phyloP scores from a whole-genome alignment of 2,797 vertebrate genomes.

The Melanotaenia parkinsoni region DNA sequence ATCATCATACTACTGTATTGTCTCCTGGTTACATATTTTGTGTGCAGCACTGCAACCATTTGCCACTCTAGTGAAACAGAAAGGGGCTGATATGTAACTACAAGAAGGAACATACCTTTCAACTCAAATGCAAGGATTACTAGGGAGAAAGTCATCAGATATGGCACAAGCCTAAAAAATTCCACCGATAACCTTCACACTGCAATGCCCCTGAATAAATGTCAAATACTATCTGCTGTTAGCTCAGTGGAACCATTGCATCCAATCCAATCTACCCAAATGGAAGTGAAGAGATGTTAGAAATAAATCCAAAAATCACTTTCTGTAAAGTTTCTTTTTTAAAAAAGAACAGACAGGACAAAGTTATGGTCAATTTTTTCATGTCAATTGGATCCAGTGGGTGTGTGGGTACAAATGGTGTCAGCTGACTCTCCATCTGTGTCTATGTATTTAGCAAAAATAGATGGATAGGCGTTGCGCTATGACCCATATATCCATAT shows the following conservation, averaged over 20 bases:
- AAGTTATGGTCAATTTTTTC: slow-evolving; percentile 34
- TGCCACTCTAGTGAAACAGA: slow-evolving; percentile 66
- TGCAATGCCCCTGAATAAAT: slow-evolving; percentile 83
- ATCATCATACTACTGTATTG: slow-evolving; percentile 20
- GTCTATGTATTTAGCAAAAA: neutral
- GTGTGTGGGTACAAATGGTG: slow-evolving; percentile 8
- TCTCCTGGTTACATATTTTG: slow-evolving; percentile 41
- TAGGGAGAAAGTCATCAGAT: slow-evolving; percentile 81
- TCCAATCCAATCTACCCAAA: slow-evolving; percentile 68
- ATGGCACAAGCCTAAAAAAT: slow-evolving; percentile 80
- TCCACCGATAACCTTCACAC: slow-evolving; percentile 83
- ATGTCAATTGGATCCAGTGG: slow-evolving; percentile 13
- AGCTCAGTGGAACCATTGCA: slow-evolving; percentile 75
- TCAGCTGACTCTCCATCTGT: slow-evolving; percentile 9
- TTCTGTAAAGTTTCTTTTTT: slow-evolving; percentile 32
- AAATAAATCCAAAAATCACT: slow-evolving; percentile 60
- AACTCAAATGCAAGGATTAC: slow-evolving; percentile 79
- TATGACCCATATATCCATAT: slow-evolving; percentile 39
- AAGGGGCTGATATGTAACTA: slow-evolving; percentile 70
- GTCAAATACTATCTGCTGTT: slow-evolving; percentile 84
- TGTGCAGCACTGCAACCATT: slow-evolving; percentile 54
- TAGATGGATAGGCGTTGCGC: slow-evolving; percentile 21
- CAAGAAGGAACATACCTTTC: slow-evolving; percentile 75
- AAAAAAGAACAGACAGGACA: slow-evolving; percentile 27
- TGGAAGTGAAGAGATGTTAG: slow-evolving; percentile 66